These are phyloP conservation scores for Danio tinwini DNA, from an alignment of 2,797 vertebrate species.

Conservation along the genomic window DNA sequence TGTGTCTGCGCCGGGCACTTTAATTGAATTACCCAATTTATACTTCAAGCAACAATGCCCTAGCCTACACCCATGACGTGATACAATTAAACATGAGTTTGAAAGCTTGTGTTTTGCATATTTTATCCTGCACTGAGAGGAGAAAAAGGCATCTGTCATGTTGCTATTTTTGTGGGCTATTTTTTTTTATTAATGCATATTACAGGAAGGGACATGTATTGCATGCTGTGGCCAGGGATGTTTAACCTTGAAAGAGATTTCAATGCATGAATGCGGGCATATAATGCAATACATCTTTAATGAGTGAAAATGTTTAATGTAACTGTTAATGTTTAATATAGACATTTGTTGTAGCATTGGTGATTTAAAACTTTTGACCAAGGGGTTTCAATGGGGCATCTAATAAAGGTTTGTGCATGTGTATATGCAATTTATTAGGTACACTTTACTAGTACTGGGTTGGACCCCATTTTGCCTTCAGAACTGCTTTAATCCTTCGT, in stretches of 20 bases:
- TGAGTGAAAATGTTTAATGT: neutral
- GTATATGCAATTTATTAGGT: too few relatives aligned
- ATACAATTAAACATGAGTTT: conserved; percentile 98
- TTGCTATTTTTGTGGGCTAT: conserved; percentile 22
- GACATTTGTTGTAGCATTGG: neutral
- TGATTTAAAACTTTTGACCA: too few relatives aligned
- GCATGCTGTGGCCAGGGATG: neutral
- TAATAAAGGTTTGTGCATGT: too few relatives aligned
- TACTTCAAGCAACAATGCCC: conserved; percentile 99
- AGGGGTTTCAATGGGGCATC: too few relatives aligned
- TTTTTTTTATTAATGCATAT: conserved; percentile 33
- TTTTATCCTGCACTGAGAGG: conserved; percentile 62
- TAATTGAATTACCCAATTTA: conserved; percentile 99
- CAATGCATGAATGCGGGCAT: neutral
- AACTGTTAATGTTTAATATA: neutral
- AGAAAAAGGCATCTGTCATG: conserved; percentile 34
- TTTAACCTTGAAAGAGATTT: conserved; percentile 4
- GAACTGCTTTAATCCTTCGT: too few relatives aligned
- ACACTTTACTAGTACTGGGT: too few relatives aligned
- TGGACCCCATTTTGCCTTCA: too few relatives aligned
- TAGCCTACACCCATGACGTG: conserved; percentile 92
- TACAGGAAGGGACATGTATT: neutral
- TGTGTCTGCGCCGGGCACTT: conserved; percentile 96
- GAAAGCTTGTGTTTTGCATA: conserved; percentile 91
- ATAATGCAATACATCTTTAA: neutral